Percentiles rank a stretch among this genome's conserved stretches.
Evolutionary conservation across 2,113 vertebrate genomes (phyloP).

Genomic region (Canis aureus): DNA sequence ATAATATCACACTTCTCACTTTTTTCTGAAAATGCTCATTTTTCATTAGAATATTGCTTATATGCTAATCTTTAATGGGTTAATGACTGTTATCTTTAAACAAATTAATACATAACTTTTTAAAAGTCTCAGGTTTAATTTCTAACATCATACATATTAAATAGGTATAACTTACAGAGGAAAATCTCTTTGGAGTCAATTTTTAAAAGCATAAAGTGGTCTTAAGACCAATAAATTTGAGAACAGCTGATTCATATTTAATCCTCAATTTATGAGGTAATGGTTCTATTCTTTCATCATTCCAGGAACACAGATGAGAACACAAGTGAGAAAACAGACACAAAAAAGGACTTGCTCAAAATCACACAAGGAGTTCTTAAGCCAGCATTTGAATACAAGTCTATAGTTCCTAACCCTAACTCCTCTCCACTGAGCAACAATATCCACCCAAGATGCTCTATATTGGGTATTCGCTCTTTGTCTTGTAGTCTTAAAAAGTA

Average conservation of each 20-base stretch:
- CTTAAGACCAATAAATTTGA: neutral
- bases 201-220: neutral
- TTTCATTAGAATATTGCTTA: neutral
- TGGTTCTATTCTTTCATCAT: neutral
- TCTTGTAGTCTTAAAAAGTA: conserved; percentile 47
- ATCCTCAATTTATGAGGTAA: neutral
- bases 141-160: neutral
- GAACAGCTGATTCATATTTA: conserved; percentile 38
- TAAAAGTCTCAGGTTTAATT: neutral
- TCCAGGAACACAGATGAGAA: conserved; percentile 26
- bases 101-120: conserved; percentile 6
- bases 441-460: neutral
- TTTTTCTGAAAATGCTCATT: neutral
- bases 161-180: neutral
- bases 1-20: neutral
- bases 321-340: neutral
- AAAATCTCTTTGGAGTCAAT: neutral
- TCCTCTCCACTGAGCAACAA: neutral
- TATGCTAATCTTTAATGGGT: neutral
- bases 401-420: neutral
- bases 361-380: neutral
- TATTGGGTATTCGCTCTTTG: neutral
- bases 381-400: neutral
- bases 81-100: neutral
- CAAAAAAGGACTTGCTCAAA: neutral